These are phyloP conservation scores for Okamejei kenojei DNA, from an alignment of 2,797 vertebrate genomes.

Conservation along the genomic window DNA sequence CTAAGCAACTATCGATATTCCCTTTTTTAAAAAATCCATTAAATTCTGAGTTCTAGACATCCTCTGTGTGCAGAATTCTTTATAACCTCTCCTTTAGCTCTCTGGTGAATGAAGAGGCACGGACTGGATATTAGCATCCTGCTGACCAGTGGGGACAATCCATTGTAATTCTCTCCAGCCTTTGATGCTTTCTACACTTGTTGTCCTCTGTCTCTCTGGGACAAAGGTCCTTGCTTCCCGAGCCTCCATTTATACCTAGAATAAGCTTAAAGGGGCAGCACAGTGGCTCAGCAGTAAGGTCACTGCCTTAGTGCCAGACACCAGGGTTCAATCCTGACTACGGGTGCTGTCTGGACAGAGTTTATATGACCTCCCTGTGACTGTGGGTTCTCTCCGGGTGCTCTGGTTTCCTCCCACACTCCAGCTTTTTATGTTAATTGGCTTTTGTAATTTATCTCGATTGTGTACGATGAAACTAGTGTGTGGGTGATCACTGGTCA, in stretches of 20 bases:
- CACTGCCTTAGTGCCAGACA: no score
- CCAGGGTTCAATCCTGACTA: no score
- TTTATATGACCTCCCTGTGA: no score
- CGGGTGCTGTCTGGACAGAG: no score
- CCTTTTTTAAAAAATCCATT: not conserved
- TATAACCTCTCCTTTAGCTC: not conserved
- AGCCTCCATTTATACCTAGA: not conserved
- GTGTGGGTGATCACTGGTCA: no score
- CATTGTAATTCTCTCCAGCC: not conserved
- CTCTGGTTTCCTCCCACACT: no score
- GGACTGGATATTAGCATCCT: not conserved
- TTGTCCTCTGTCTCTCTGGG: not conserved
- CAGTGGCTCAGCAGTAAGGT: no score
- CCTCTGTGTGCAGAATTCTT: not conserved
- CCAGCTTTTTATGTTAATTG: no score
- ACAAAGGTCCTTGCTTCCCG: not conserved
- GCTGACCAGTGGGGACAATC: not conserved
- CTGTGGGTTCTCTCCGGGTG: no score
- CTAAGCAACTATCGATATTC: not conserved
- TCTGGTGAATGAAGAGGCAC: not conserved
- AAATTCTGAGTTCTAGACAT: not conserved
- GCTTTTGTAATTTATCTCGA: no score
- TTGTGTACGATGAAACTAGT: no score
- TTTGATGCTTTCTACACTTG: not conserved
- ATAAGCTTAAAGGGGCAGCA: not conserved